Evolutionary conservation across 2,888 invertebrate species (phyloP), one percentile per base, ranked within the genome.

Genomic region (Mesorhabditis sp.): DNA sequence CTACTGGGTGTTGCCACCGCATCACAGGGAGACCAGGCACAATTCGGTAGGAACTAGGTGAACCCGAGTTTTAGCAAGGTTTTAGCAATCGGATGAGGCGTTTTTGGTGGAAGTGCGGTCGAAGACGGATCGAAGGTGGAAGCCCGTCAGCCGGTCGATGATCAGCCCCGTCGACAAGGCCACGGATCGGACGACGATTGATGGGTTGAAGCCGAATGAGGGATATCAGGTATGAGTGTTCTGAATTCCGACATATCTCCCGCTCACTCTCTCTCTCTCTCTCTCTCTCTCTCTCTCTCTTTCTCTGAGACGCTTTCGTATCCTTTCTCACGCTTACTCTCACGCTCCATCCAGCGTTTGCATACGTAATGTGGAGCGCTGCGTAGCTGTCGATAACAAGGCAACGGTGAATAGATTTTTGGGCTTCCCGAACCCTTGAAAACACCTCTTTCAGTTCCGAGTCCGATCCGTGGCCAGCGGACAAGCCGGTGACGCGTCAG

Each of bases 21-120:
- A 70, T 28, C 75, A 74, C 13, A 45, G 78, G 28, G 78, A 75
- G 64, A 71, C 78, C 3, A 70, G 78, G 45, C 74, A 78, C 68
- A 74, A 78, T 67, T 72, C 73, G 70, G 75, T 75, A 7, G 66
- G 68, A 63, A 50, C 5, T 5, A 45, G 43, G 10, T 66, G 62
- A 65, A 15, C 43, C 10, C 7, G 6, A 13, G 66, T 44, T n/a
- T 41, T 44, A 41, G 10, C 7, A 45, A 13, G 45, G 42, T 74
- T 72, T 68, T 70, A 74, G 74, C 67, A 72, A 6, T 70, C 71
- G 69, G 74, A 73, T 7, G 70, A 75, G 45, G 82, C 78, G 3
- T 83, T 79, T 66, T 67, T 77, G 13, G 74, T 83, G 4, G 83
- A 83, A 45, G 67, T 76, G 15, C 78, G 83, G 2, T 82, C 82